Conservation (phyloP, 2,797 vertebrate species). For the Poecilia picta region DNA sequence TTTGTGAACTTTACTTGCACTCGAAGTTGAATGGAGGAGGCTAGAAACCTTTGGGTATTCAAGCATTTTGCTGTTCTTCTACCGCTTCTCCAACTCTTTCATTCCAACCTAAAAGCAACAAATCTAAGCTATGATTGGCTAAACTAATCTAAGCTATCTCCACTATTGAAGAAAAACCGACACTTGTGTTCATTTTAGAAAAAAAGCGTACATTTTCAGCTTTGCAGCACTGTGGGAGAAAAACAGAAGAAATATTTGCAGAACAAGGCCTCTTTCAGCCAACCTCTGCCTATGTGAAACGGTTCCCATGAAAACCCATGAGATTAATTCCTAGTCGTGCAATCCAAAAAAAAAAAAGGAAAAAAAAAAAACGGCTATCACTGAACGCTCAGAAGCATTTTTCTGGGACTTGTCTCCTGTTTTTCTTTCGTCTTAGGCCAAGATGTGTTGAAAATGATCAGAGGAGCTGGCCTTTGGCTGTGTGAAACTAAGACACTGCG, state of each 20-base stretch:
- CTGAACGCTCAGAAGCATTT: background rate
- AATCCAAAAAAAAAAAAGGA: conserved; percentile 24
- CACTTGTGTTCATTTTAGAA: conserved; percentile 31
- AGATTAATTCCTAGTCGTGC: conserved; percentile 32
- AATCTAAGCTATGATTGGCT: conserved; percentile 13
- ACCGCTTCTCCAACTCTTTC: background rate
- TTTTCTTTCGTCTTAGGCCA: conserved; percentile 43
- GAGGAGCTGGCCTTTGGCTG: conserved; percentile 32
- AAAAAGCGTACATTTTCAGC: conserved; percentile 40
- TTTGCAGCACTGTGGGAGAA: conserved; percentile 28
- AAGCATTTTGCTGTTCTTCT: background rate
- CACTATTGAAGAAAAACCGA: conserved; percentile 47
- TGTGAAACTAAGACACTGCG: conserved; percentile 11
- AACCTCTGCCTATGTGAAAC: conserved; percentile 49
- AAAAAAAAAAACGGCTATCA: conserved; percentile 33
- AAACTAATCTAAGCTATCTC: conserved; percentile 48
- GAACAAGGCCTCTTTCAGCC: conserved; percentile 70
- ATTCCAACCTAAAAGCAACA: background rate
- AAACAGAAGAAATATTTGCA: conserved; percentile 19
- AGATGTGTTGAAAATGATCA: conserved; percentile 34
- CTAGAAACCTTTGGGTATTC: background rate
- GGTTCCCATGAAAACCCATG: conserved; percentile 40
- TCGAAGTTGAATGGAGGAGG: background rate
- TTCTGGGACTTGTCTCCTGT: background rate
- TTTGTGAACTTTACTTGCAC: background rate